Conservation (phyloP, 2,113 vertebrate species). For the Oostethus manadensis region DNA sequence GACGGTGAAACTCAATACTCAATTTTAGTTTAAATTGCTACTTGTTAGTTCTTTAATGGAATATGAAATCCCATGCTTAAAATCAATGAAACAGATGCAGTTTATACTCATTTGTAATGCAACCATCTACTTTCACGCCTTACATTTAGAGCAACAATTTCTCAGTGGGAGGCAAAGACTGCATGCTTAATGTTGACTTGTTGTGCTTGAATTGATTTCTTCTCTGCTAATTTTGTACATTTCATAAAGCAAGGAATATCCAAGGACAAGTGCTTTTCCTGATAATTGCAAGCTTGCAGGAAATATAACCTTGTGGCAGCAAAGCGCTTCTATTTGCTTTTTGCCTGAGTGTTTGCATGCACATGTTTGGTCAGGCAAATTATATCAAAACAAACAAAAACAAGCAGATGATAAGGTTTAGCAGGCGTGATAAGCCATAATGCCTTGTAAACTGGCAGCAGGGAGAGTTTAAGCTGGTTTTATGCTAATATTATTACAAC, state of each 20-base stretch:
- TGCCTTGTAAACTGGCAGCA: conserved; percentile 71
- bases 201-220: conserved; percentile 7
- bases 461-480: conserved; percentile 69
- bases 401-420: conserved; percentile 71
- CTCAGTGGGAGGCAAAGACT: background rate
- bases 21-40: background rate
- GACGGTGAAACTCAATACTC: conserved; percentile 2
- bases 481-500: conserved; percentile 70
- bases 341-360: conserved; percentile 42
- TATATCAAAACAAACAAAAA: conserved; percentile 50
- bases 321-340: conserved; percentile 35
- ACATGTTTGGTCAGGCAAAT: conserved; percentile 65
- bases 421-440: conserved; percentile 68
- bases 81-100: background rate
- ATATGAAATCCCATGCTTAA: conserved; percentile 3
- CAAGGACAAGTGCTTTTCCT: conserved; percentile 7
- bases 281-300: conserved; percentile 29
- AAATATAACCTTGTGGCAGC: conserved; percentile 37
- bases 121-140: background rate
- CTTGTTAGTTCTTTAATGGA: conserved; percentile 3
- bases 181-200: background rate
- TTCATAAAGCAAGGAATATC: conserved; percentile 13
- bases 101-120: background rate
- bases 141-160: background rate
- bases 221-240: conserved; percentile 4